phyloP scores from a whole-genome alignment of 2,797 vertebrate genomes.

The Phalanger gymnotis region DNA sequence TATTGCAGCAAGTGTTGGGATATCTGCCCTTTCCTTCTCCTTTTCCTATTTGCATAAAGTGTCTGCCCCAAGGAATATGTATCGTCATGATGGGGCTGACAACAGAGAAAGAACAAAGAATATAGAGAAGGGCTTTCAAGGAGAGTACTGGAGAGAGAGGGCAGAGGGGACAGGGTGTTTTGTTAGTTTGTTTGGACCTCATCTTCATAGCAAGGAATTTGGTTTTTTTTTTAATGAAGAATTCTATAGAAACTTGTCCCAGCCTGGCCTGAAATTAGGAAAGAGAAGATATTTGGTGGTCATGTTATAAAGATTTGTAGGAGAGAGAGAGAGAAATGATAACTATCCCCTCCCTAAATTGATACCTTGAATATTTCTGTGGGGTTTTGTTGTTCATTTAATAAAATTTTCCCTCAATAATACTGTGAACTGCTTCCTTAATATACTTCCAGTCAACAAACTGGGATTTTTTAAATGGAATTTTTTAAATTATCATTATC shows the following conservation, averaged over 20 bases:
- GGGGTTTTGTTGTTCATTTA: not conserved
- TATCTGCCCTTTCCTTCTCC: not conserved
- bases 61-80: no score
- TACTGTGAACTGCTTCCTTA: not conserved
- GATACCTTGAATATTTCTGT: not conserved
- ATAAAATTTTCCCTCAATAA: not conserved
- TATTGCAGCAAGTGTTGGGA: not conserved
- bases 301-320: not conserved
- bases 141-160: no score
- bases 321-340: not conserved
- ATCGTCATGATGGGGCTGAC: no score
- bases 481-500: no score
- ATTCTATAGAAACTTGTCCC: not conserved
- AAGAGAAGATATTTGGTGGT: not conserved
- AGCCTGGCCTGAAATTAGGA: not conserved
- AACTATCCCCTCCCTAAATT: not conserved
- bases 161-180: not conserved
- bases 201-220: not conserved
- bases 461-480: not conserved
- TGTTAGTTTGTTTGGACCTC: not conserved
- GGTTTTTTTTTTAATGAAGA: not conserved
- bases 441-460: not conserved
- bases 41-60: no score
- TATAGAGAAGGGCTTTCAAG: no score
- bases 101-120: no score